Percentiles rank a stretch among this genome's conserved stretches.
phyloP scores from a whole-genome alignment of 92 coral and sea anemone species.

The Diadumene lineata region DNA sequence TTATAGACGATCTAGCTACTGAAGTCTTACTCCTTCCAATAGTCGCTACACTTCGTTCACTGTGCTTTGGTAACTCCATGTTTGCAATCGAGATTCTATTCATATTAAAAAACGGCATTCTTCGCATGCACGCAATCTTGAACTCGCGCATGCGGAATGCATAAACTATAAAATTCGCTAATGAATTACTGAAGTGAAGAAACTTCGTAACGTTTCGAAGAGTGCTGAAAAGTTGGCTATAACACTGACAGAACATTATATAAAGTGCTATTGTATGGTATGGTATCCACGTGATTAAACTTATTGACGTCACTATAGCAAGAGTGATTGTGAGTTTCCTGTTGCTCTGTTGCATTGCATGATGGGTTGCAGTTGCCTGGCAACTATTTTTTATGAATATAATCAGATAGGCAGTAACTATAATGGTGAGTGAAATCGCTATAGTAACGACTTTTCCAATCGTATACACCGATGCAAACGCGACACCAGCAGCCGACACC shows the following conservation, averaged over 20 bases:
- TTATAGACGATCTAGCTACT: background rate
- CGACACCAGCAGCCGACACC: conserved; percentile 3
- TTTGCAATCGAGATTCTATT: background rate
- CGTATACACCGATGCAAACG: background rate
- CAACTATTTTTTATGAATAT: conserved; percentile 3
- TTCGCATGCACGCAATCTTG: background rate
- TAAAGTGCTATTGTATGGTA: conserved; percentile 3
- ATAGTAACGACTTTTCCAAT: background rate
- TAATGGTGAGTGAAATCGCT: too few species aligned
- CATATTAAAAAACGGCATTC: background rate
- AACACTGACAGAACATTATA: background rate
- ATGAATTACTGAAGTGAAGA: conserved; percentile 13
- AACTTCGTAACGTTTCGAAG: background rate
- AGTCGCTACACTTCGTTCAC: background rate
- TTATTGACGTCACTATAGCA: conserved; percentile 20
- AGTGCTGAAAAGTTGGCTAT: background rate
- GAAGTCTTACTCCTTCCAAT: background rate
- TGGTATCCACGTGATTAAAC: conserved; percentile 21
- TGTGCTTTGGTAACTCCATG: background rate
- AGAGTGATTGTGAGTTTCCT: conserved; percentile 17
- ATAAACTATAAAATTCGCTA: conserved; percentile 8
- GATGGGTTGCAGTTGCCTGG: background rate
- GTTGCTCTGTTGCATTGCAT: background rate
- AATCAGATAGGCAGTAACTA: conserved; percentile 11
- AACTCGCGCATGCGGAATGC: conserved; percentile 13